phyloP scores from a whole-genome alignment of 2,888 invertebrate species.

The Drosophila formosana region DNA sequence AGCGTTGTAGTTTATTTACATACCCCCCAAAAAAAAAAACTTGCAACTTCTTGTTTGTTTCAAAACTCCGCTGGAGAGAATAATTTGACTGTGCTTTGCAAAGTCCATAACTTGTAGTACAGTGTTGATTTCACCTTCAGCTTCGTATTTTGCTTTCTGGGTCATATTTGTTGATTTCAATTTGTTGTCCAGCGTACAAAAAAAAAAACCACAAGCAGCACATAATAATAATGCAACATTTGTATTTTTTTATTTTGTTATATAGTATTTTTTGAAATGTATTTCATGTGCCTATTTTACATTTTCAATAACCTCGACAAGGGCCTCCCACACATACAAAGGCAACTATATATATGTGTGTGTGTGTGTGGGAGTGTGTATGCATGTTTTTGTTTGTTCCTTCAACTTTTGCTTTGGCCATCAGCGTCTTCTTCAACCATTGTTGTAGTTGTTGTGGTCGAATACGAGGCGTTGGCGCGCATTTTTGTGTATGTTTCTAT shows the following conservation, averaged over 20 bases:
- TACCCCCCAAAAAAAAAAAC: constrained; percentile 18
- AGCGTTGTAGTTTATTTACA: constrained; percentile 21
- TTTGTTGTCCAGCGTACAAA: constrained; percentile 40
- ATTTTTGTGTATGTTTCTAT: constrained; percentile 48
- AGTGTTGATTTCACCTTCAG: constrained; percentile 70
- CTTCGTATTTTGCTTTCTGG: constrained; percentile 61
- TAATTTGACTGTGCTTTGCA: background rate
- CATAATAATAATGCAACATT: constrained; percentile 45
- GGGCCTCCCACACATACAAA: constrained; percentile 30
- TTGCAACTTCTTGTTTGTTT: constrained; percentile 49
- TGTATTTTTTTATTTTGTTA: constrained; percentile 39
- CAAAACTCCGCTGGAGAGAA: constrained; percentile 24
- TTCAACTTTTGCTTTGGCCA: constrained; percentile 33
- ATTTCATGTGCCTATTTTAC: constrained; percentile 30
- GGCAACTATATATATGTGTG: constrained; percentile 4
- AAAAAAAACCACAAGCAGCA: constrained; percentile 36
- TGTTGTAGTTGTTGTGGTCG: constrained; percentile 24
- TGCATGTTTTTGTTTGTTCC: constrained; percentile 43
- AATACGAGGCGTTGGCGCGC: constrained; percentile 51
- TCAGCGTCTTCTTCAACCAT: constrained; percentile 26
- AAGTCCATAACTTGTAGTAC: constrained; percentile 4
- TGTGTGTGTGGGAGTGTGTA: constrained; percentile 28
- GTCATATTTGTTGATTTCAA: constrained; percentile 78
- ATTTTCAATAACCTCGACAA: constrained; percentile 40
- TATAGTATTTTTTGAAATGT: constrained; percentile 33